Evolutionary conservation across 2,797 vertebrate genomes (phyloP).

Genomic region (Emydoidea blandingii): DNA sequence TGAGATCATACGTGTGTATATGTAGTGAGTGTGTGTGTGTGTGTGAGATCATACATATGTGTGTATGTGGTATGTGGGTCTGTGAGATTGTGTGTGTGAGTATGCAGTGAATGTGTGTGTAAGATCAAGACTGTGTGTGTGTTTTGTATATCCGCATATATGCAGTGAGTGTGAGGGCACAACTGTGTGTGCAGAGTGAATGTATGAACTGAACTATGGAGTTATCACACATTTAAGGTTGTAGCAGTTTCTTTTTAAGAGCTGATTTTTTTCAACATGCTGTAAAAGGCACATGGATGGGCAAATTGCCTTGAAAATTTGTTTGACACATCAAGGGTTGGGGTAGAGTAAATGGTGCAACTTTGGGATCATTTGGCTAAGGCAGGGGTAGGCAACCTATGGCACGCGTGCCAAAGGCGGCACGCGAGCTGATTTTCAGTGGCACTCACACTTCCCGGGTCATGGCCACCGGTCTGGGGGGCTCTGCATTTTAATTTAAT

Average conservation of each 20-base stretch:
- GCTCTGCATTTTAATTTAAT: too few species aligned
- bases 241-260: background rate
- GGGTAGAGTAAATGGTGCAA: background rate
- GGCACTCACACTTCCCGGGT: too few species aligned
- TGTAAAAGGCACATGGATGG: background rate
- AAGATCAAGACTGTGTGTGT: background rate
- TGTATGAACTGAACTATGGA: background rate
- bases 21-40: too few species aligned
- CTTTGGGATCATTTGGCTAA: background rate
- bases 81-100: too few species aligned
- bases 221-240: background rate
- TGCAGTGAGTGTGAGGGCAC: background rate
- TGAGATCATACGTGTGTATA: too few species aligned
- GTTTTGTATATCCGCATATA: background rate
- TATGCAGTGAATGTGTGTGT: background rate
- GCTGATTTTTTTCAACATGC: background rate
- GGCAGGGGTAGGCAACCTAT: too few species aligned
- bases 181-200: background rate
- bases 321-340: background rate
- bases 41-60: too few species aligned
- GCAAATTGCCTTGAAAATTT: background rate
- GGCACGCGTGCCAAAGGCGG: too few species aligned
- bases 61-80: too few species aligned
- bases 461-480: too few species aligned
- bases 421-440: too few species aligned